Evolutionary conservation across 2,888 invertebrate species (phyloP).

Genomic region (Oscheius onirici): DNA sequence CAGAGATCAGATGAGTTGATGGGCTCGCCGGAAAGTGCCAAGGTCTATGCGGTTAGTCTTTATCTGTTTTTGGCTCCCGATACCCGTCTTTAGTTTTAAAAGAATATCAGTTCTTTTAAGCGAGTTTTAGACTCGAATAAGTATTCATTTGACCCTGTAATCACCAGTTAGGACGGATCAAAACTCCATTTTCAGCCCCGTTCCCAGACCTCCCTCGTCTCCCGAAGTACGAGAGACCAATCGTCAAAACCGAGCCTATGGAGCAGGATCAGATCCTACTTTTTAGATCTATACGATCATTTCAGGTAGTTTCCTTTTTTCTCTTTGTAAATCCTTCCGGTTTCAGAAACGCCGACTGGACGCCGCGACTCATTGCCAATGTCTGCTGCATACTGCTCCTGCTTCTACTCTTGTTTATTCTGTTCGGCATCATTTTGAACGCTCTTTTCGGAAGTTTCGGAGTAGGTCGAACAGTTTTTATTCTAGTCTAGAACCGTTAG

Average conservation of each 20-base stretch:
- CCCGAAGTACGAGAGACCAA: constrained; percentile 36
- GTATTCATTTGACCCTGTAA: neutral
- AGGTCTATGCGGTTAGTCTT: constrained; percentile 21
- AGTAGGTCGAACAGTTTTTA: constrained; percentile 32
- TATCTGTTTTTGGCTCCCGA: no score
- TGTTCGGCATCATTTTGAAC: constrained; percentile 62
- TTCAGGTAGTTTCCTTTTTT: neutral
- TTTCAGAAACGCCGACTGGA: constrained; percentile 59
- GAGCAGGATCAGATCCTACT: constrained; percentile 34
- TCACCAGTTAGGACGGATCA: neutral
- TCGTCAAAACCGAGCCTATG: constrained; percentile 42
- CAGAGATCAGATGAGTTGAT: constrained; percentile 49
- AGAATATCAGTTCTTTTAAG: no score
- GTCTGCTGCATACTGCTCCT: constrained; percentile 63
- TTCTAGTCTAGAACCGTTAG: constrained; percentile 26
- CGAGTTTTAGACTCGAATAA: no score
- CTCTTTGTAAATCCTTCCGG: constrained; percentile 17
- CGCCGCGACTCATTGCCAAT: constrained; percentile 53
- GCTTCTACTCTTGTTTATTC: constrained; percentile 61
- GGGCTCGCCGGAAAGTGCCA: constrained; percentile 28
- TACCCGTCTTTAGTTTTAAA: no score
- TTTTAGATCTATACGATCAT: constrained; percentile 34
- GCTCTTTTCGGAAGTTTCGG: constrained; percentile 63
- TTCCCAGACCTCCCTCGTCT: constrained; percentile 54
- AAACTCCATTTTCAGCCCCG: constrained; percentile 41